Evolutionary conservation across 2,888 invertebrate species (phyloP).

Genomic region (Lottia gigantea): DNA sequence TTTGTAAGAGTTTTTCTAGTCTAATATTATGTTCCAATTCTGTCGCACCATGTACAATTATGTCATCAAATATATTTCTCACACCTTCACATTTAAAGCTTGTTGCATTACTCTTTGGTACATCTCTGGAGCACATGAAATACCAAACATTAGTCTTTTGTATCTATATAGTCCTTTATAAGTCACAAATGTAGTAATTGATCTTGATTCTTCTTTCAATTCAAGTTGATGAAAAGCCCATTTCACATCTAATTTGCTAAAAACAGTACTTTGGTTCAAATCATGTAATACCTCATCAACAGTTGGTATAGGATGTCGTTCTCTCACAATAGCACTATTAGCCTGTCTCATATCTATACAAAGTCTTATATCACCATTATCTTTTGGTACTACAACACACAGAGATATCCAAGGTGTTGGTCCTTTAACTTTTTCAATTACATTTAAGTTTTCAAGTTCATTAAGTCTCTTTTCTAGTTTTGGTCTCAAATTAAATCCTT

Average conservation of each 20-base stretch:
- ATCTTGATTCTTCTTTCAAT: conserved; percentile 26
- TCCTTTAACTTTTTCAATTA: not conserved
- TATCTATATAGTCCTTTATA: conserved; percentile 22
- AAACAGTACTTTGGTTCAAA: conserved; percentile 30
- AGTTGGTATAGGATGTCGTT: conserved; percentile 31
- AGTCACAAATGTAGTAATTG: conserved; percentile 23
- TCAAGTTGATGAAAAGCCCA: conserved; percentile 26
- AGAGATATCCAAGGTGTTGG: conserved; percentile 17
- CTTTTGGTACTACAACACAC: conserved; percentile 36
- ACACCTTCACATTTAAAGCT: conserved; percentile 28
- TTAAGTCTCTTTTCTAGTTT: not conserved
- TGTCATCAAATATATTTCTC: conserved; percentile 9
- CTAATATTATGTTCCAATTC: conserved; percentile 31
- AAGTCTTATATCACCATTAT: conserved; percentile 31
- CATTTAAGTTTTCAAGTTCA: not conserved
- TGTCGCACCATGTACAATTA: not conserved
- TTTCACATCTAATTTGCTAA: conserved; percentile 33
- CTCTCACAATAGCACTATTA: conserved; percentile 30
- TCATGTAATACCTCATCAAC: conserved; percentile 30
- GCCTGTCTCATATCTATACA: conserved; percentile 37
- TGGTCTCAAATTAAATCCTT: conserved; percentile 1
- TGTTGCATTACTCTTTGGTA: conserved; percentile 30
- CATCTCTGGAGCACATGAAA: conserved; percentile 25
- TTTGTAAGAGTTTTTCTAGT: conserved; percentile 26
- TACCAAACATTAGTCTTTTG: conserved; percentile 21